phyloP scores from a whole-genome alignment of 2,888 invertebrate genomes.

The Blastobasis lacticolella region DNA sequence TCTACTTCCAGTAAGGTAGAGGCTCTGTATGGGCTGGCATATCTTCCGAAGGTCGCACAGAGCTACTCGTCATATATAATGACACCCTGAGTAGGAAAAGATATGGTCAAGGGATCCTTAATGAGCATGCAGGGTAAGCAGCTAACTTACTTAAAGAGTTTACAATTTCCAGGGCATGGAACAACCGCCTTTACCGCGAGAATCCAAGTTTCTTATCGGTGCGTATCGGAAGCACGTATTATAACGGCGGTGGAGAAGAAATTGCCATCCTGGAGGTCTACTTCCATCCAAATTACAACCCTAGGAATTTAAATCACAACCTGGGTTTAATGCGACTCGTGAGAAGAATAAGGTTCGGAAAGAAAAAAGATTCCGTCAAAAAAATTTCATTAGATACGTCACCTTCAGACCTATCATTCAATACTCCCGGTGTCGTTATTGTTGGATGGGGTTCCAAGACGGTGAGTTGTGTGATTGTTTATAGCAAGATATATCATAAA shows the following conservation, averaged over 20 bases:
- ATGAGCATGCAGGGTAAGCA: too few species aligned
- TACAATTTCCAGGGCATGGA: slow-evolving; percentile 23
- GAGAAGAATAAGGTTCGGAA: slow-evolving; percentile 19
- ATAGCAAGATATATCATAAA: too few species aligned
- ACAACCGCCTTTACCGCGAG: slow-evolving; percentile 31
- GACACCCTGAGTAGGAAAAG: too few species aligned
- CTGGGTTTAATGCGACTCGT: slow-evolving; percentile 24
- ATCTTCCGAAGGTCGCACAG: too few species aligned
- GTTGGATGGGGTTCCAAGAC: slow-evolving; percentile 29
- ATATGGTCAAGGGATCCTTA: too few species aligned
- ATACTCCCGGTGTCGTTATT: slow-evolving; percentile 22
- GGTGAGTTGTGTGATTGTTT: slow-evolving; percentile 13
- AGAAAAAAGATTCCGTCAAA: slow-evolving; percentile 13
- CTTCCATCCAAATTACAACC: slow-evolving; percentile 28
- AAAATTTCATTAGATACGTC: slow-evolving; percentile 24
- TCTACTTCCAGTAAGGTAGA: too few species aligned
- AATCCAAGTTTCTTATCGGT: slow-evolving; percentile 27
- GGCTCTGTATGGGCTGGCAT: too few species aligned
- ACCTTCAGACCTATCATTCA: slow-evolving; percentile 15
- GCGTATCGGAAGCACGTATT: slow-evolving; percentile 29
- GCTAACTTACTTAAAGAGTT: not conserved
- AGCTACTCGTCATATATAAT: too few species aligned
- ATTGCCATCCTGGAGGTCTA: slow-evolving; percentile 26
- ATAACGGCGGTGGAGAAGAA: slow-evolving; percentile 24
- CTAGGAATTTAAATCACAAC: slow-evolving; percentile 26